A percentile compares a stretch with the other conserved stretches of the same genome.
These are phyloP conservation scores for Aethes cnicana DNA, from an alignment of 2,888 invertebrate species.

Conservation along the genomic window DNA sequence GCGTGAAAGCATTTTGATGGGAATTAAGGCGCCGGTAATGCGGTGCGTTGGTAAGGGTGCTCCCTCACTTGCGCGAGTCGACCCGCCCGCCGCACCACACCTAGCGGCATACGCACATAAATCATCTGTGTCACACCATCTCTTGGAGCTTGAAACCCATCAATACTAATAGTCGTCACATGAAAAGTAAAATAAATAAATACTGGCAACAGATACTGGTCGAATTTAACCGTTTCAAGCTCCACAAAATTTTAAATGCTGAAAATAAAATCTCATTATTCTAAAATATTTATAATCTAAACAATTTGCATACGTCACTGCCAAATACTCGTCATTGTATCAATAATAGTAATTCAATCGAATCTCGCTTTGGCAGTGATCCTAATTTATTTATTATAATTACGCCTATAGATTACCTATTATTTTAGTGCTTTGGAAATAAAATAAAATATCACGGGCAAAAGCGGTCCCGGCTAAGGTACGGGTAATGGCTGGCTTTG, in stretches of 20 bases:
- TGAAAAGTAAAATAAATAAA: constrained; percentile 22
- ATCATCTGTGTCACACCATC: constrained; percentile 58
- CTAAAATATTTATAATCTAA: constrained; percentile 47
- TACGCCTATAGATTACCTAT: constrained; percentile 63
- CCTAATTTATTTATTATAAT: constrained; percentile 66
- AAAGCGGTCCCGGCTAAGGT: constrained; percentile 57
- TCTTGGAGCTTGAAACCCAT: constrained; percentile 20
- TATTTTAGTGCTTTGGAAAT: constrained; percentile 78
- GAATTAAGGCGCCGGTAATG: constrained; percentile 88
- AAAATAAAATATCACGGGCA: constrained; percentile 64
- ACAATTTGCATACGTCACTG: constrained; percentile 59
- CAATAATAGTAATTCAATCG: constrained; percentile 52
- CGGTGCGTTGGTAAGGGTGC: constrained; percentile 97
- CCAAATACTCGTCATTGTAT: constrained; percentile 57
- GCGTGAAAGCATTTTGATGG: constrained; percentile 76
- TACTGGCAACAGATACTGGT: constrained; percentile 28
- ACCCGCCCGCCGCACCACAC: constrained; percentile 93
- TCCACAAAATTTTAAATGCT: constrained; percentile 64
- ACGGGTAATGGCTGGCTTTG: constrained; percentile 71
- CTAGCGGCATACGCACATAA: constrained; percentile 82
- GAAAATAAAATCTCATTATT: constrained; percentile 65
- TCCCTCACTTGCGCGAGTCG: constrained; percentile 95
- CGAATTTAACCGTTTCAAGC: constrained; percentile 41
- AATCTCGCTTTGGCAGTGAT: constrained; percentile 67
- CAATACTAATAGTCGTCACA: constrained; percentile 1